Percentiles rank a stretch among this genome's conserved stretches.
Conservation (phyloP, 2,797 vertebrate genomes). For the Danionella dracula region DNA sequence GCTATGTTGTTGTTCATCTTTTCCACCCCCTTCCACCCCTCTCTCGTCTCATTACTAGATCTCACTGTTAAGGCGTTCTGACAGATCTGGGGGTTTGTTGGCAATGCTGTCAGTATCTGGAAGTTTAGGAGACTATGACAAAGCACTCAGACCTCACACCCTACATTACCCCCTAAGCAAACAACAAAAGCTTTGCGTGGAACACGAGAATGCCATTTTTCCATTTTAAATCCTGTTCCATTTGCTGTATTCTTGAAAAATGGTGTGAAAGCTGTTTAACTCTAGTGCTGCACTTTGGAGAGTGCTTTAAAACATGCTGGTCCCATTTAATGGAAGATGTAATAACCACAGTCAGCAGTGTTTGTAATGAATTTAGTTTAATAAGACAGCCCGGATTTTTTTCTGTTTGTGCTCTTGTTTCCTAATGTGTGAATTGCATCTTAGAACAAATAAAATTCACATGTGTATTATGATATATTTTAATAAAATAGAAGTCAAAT, state of each 20-base stretch:
- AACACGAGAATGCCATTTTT: background rate
- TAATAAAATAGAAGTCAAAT: too few relatives aligned
- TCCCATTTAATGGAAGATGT: background rate
- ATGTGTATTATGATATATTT: too few relatives aligned
- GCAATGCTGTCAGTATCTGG: conserved; percentile 9
- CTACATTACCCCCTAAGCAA: conserved; percentile 11
- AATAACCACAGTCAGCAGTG: too few relatives aligned
- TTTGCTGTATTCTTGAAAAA: background rate
- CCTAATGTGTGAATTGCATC: too few relatives aligned
- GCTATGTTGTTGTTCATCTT: background rate
- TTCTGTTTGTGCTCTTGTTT: too few relatives aligned
- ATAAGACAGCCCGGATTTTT: too few relatives aligned
- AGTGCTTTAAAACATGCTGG: background rate
- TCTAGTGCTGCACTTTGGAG: background rate
- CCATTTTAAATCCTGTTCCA: too few relatives aligned
- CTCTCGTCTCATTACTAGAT: conserved; percentile 37
- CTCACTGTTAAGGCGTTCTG: conserved; percentile 36
- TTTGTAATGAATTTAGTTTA: too few relatives aligned
- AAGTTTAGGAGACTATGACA: conserved; percentile 17
- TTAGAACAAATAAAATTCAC: too few relatives aligned
- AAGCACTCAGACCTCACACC: conserved; percentile 14
- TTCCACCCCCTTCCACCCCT: background rate
- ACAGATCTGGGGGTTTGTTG: conserved; percentile 36
- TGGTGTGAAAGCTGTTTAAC: background rate
- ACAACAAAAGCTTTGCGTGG: background rate